Conservation (phyloP, 2,113 vertebrate species). For the Gracilinanus agilis region DNA sequence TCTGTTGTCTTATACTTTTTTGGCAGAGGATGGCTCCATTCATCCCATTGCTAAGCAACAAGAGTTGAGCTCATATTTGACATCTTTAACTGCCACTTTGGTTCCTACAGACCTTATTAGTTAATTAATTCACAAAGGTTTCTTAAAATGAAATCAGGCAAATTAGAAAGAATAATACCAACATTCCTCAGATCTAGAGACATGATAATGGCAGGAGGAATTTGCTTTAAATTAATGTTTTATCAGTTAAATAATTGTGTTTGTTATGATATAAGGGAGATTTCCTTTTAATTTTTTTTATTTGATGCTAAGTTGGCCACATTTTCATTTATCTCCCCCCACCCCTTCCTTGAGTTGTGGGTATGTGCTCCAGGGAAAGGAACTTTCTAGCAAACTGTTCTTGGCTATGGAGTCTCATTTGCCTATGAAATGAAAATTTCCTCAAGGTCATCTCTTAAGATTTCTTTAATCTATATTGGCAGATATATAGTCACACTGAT, state of each 20-base stretch:
- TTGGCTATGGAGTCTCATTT: conserved; percentile 44
- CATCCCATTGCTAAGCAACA: conserved; percentile 47
- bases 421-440: conserved; percentile 35
- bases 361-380: conserved; percentile 19
- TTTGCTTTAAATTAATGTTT: background rate
- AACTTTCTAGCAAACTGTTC: conserved; percentile 22
- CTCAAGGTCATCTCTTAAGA: conserved; percentile 48
- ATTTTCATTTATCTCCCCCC: background rate
- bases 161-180: conserved; percentile 29
- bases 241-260: conserved; percentile 41
- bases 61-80: conserved; percentile 23
- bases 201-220: conserved; percentile 22
- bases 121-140: background rate
- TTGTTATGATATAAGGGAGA: conserved; percentile 41
- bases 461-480: conserved; percentile 38
- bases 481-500: background rate
- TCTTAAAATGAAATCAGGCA: conserved; percentile 26
- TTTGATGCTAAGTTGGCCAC: background rate
- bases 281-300: conserved; percentile 24
- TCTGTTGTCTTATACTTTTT: conserved; percentile 18
- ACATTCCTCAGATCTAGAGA: conserved; percentile 6
- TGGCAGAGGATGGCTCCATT: conserved; percentile 32
- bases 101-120: conserved; percentile 32
- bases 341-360: background rate
- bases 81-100: conserved; percentile 47